Base-by-base conservation (phyloP, 2,113 vertebrate species). In the Semnopithecus entellus region DNA sequence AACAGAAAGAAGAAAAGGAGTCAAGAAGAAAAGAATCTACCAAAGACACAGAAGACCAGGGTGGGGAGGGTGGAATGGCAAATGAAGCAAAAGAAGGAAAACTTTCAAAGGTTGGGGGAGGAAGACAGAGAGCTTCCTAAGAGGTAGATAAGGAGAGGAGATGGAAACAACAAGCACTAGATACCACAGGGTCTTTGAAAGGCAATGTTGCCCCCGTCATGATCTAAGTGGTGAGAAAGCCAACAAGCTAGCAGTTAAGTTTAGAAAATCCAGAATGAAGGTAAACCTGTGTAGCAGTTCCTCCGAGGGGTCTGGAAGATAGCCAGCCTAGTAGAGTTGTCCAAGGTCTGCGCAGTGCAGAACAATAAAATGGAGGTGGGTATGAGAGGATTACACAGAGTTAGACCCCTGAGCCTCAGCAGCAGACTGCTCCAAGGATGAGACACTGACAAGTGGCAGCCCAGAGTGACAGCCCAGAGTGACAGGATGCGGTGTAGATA, bases 191-290 rank as follows among this genome's bases (percentile, higher is more conserved):
- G 27, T 45, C 72, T 73, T 55, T 35, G 55, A 59, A 38, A 64
- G 40, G 14, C 35, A 8, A 0, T 32, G 18, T 35, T 72, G 17
- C 35, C 7, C 52, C 64, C 18, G 20, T 45, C 45, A 9, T 20
- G 20, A 23, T n/a, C 48, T 70, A 23, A 61, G 23, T 30, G 55
- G 27, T 13, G 17, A 64, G 45, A 79, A 92, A 95, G 16, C 8
- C n/a, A n/a, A 18, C 0, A 2, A 2, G 3, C 5, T 14, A 14
- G 48, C 30, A 61, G 10, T 22, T 73, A 52, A 14, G 27, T 25
- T 52, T 22, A 18, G 12, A 64, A 66, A 55, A 30, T 72, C 13
- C 40, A 52, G 73, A 70, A 12, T n/a, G 5, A 17, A 52, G n/a
- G 30, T 17, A 40, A 61, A 16, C 22, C 17, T 30, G 17, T 23